A percentile compares a stretch with the other conserved stretches of the same genome.
Evolutionary conservation across 2,888 invertebrate genomes (phyloP).

Genomic region (Drosophila dives): DNA sequence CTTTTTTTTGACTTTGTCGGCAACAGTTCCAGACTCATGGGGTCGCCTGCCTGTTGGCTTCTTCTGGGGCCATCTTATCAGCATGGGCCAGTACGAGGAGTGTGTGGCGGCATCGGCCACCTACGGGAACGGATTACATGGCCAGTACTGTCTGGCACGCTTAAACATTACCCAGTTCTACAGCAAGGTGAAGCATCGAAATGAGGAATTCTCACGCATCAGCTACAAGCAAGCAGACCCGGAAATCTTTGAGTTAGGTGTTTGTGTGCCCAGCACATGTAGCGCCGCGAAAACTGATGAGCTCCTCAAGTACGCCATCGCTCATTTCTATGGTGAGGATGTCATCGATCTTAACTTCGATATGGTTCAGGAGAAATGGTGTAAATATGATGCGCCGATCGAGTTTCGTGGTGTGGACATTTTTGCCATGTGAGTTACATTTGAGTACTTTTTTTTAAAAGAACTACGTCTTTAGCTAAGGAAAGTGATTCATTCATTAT

Average conservation of each 20-base stretch:
- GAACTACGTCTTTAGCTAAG: background rate
- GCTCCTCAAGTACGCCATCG: conserved; percentile 70
- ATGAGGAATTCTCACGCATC: conserved; percentile 59
- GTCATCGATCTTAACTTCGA: conserved; percentile 20
- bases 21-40: conserved; percentile 85
- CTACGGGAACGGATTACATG: conserved; percentile 73
- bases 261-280: conserved; percentile 83
- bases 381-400: conserved; percentile 75
- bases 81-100: conserved; percentile 85
- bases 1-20: background rate
- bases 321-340: conserved; percentile 44
- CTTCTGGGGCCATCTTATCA: conserved; percentile 83
- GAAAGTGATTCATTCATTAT: background rate
- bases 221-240: conserved; percentile 78
- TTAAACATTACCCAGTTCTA: conserved; percentile 77
- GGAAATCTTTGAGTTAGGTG: conserved; percentile 78
- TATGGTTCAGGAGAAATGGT: conserved; percentile 73
- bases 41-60: conserved; percentile 85
- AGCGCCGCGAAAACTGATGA: conserved; percentile 67
- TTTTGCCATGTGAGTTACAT: conserved; percentile 82
- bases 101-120: conserved; percentile 82
- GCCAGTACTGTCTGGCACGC: conserved; percentile 84
- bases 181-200: conserved; percentile 61
- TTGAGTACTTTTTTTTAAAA: conserved; percentile 2
- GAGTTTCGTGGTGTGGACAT: conserved; percentile 80